phyloP scores from a whole-genome alignment of 92 coral and sea anemone species.

The Porites lobata region DNA sequence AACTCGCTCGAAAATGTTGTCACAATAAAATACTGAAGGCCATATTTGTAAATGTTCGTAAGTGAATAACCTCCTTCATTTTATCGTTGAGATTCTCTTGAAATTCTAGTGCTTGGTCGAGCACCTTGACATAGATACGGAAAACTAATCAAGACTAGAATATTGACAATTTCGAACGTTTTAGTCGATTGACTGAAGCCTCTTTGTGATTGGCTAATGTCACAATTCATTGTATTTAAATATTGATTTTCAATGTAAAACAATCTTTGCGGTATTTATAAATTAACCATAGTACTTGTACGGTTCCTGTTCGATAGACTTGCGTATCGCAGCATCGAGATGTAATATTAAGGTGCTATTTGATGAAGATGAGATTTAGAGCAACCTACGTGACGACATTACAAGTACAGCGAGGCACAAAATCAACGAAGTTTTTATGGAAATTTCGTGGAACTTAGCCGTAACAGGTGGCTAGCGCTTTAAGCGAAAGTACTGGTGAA shows the following conservation, averaged over 20 bases:
- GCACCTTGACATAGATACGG: slow-evolving; percentile 7
- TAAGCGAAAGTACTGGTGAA: background rate
- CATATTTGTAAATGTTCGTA: background rate
- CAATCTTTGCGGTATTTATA: slow-evolving; percentile 27
- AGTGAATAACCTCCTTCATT: background rate
- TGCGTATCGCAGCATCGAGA: slow-evolving; percentile 4
- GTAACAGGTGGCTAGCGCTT: slow-evolving; percentile 40
- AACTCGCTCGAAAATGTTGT: background rate
- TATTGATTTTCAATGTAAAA: slow-evolving; percentile 55
- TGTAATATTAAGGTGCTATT: slow-evolving; percentile 31
- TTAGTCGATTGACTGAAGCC: background rate
- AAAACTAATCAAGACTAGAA: background rate
- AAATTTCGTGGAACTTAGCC: slow-evolving; percentile 5
- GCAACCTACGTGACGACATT: background rate
- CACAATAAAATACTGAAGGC: background rate
- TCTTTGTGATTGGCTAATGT: slow-evolving; percentile 30
- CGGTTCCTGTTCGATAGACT: background rate
- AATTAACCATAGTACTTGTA: slow-evolving; percentile 43
- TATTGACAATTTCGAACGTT: slow-evolving; percentile 17
- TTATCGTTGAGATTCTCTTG: background rate
- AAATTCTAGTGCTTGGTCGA: background rate
- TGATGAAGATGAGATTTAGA: slow-evolving; percentile 11
- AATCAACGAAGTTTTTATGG: slow-evolving; percentile 3
- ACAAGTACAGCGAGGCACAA: background rate
- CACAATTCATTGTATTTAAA: slow-evolving; percentile 42